phyloP scores from a whole-genome alignment of 2,888 invertebrate genomes.

The Hanleya hanleyi region DNA sequence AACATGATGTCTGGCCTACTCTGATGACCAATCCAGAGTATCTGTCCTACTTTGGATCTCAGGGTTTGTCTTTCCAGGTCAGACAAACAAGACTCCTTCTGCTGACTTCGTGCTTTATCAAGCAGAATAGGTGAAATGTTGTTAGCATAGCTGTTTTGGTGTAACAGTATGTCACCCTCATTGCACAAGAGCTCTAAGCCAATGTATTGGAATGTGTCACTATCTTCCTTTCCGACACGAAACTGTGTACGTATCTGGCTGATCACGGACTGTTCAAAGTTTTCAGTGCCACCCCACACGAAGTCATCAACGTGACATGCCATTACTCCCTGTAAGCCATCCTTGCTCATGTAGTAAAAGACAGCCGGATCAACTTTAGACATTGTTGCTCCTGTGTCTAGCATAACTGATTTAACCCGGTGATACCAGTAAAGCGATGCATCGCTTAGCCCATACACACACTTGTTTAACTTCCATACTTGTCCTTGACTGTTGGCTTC shows the following conservation, averaged over 20 bases:
- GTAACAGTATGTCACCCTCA: constrained; percentile 17
- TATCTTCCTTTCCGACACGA: constrained; percentile 22
- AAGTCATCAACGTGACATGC: constrained; percentile 38
- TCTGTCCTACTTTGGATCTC: not conserved
- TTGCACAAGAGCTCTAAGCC: constrained; percentile 28
- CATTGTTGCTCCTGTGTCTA: constrained; percentile 13
- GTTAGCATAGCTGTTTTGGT: constrained; percentile 16
- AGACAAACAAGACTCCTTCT: not conserved
- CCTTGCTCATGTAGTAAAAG: constrained; percentile 29
- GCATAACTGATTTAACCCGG: constrained; percentile 28
- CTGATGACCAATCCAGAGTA: constrained; percentile 8
- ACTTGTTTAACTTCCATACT: constrained; percentile 20
- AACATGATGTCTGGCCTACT: constrained; percentile 8
- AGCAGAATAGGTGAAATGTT: not conserved
- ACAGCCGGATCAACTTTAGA: constrained; percentile 36
- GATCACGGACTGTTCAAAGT: constrained; percentile 28
- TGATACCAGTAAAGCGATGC: constrained; percentile 21
- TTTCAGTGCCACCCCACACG: constrained; percentile 28
- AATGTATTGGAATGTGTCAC: constrained; percentile 31
- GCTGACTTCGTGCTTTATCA: not conserved
- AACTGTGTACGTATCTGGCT: constrained; percentile 20
- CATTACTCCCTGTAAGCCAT: constrained; percentile 24
- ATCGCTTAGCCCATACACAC: constrained; percentile 24
- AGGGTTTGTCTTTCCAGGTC: not conserved
- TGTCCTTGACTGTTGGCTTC: not conserved